phyloP scores from a whole-genome alignment of 2,888 invertebrate genomes.

The Dorcus parallelipipedus region DNA sequence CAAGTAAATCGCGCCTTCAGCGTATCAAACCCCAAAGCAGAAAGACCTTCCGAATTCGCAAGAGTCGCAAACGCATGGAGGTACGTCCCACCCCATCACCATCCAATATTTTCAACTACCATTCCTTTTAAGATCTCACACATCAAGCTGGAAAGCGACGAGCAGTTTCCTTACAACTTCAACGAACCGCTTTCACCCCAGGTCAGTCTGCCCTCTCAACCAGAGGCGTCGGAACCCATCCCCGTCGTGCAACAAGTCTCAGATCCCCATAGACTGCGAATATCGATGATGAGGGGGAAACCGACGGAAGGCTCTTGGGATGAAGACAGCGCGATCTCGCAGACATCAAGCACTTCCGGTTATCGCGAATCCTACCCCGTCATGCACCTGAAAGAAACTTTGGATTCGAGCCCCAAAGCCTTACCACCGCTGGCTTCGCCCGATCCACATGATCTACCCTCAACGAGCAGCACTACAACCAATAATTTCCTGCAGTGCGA shows the following conservation, averaged over 20 bases:
- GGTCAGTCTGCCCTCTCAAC: conserved; percentile 20
- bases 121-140: conserved; percentile 48
- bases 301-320: conserved; percentile 73
- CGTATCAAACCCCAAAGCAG: conserved; percentile 91
- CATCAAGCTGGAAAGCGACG: conserved; percentile 48
- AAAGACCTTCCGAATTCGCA: conserved; percentile 85
- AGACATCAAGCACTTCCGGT: conserved; percentile 84
- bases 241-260: conserved; percentile 23
- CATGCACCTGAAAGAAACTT: conserved; percentile 44
- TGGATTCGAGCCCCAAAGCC: conserved; percentile 40
- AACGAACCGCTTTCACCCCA: conserved; percentile 18
- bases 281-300: conserved; percentile 40
- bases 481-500: conserved; percentile 53
- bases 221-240: conserved; percentile 33
- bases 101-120: background rate
- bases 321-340: conserved; percentile 69
- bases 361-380: conserved; percentile 65
- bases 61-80: conserved; percentile 72
- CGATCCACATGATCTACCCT: conserved; percentile 56
- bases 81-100: conserved; percentile 43
- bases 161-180: conserved; percentile 17
- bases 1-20: conserved; percentile 71
- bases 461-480: conserved; percentile 52
- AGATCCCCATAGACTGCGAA: conserved; percentile 43
- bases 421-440: conserved; percentile 64